Percentiles rank a stretch among this genome's conserved stretches.
phyloP scores from a whole-genome alignment of 2,797 vertebrate genomes.

The Halcyon smyrnensis region DNA sequence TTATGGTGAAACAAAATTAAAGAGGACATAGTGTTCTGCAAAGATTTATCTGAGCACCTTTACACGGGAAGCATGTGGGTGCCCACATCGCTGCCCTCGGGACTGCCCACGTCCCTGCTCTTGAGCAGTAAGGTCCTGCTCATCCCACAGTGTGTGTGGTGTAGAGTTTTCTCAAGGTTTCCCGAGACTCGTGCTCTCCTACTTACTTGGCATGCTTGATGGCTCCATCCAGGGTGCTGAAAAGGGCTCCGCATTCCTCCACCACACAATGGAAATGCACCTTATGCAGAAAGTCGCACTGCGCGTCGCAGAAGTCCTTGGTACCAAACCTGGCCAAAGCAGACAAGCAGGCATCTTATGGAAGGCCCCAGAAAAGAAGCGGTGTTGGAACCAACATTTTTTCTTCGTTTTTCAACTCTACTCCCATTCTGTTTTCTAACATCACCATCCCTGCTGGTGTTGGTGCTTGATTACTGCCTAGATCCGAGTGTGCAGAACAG shows the following conservation, averaged over 20 bases:
- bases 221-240: slow-evolving; percentile 97
- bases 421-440: neutral
- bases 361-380: neutral
- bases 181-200: neutral
- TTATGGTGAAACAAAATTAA: neutral
- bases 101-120: neutral
- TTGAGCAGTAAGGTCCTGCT: neutral
- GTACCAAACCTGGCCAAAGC: slow-evolving; percentile 88
- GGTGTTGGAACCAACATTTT: neutral
- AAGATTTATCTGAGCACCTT: neutral
- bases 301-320: slow-evolving; percentile 93
- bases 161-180: neutral
- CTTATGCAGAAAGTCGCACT: slow-evolving; percentile 97
- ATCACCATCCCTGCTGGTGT: neutral
- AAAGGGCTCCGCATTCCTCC: slow-evolving; percentile 96
- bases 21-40: neutral
- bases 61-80: neutral
- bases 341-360: neutral
- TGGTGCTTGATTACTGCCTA: neutral
- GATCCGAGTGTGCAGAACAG: neutral
- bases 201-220: slow-evolving; percentile 98
- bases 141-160: fast-evolving
- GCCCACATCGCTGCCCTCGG: neutral
- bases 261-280: slow-evolving; percentile 97
- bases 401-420: neutral